Percentiles rank a stretch among this genome's conserved stretches.
Conservation (phyloP, 2,888 invertebrate species). For the Polyommatus icarus region DNA sequence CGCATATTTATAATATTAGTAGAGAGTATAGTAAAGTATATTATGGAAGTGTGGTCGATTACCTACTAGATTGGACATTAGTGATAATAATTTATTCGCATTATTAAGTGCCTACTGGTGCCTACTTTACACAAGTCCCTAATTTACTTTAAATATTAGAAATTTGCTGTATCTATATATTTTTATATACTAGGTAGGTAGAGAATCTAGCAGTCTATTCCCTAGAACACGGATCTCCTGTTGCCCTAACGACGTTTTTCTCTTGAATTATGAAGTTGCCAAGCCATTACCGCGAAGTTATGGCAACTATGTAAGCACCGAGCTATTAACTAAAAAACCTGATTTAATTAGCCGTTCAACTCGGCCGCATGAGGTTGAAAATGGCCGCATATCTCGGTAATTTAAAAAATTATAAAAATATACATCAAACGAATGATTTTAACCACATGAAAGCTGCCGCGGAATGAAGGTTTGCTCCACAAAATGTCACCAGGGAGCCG, state of each 20-base stretch:
- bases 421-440: slow-evolving; percentile 66
- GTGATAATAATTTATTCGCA: no score
- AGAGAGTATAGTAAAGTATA: no score
- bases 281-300: slow-evolving; percentile 10
- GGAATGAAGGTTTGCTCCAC: slow-evolving; percentile 77
- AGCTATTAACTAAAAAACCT: slow-evolving; percentile 21
- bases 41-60: no score
- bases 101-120: no score
- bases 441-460: slow-evolving; percentile 70
- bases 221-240: not conserved
- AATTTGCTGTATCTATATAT: no score
- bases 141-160: no score
- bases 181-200: no score
- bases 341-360: slow-evolving; percentile 1
- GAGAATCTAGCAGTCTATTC: not conserved
- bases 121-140: no score
- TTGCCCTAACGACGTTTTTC: not conserved
- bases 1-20: no score
- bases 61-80: no score
- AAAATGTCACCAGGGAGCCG: slow-evolving; percentile 75
- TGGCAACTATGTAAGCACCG: slow-evolving; percentile 9
- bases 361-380: slow-evolving; percentile 28
- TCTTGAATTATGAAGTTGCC: not conserved
- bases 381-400: slow-evolving; percentile 39
- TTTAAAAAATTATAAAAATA: slow-evolving; percentile 44